Conservation (phyloP, 1,140 invertebrate species). For the Kradibia gibbosae region DNA sequence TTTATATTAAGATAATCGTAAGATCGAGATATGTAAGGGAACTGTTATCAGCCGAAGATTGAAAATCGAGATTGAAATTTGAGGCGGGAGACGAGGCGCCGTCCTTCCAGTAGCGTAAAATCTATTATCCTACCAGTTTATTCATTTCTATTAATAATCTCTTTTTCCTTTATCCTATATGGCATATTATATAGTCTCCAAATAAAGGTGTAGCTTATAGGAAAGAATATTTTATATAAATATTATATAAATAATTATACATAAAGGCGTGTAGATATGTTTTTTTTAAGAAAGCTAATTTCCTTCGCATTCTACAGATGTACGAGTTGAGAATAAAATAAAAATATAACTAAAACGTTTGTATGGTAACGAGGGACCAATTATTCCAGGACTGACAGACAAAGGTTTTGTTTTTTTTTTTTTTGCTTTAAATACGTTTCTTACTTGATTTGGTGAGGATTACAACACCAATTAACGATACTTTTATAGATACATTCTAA, state of each 20-base stretch:
- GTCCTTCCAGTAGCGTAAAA: slow-evolving; percentile 58
- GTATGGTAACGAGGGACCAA: slow-evolving; percentile 45
- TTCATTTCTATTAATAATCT: slow-evolving; percentile 49
- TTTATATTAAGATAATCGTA: neutral
- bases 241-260: slow-evolving; percentile 52
- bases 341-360: slow-evolving; percentile 30
- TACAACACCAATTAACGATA: neutral
- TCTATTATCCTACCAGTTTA: slow-evolving; percentile 51
- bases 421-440: neutral
- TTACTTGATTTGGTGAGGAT: slow-evolving; percentile 1
- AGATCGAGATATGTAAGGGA: neutral
- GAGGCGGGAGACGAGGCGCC: slow-evolving; percentile 46
- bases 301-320: slow-evolving; percentile 43
- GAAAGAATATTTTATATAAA: slow-evolving; percentile 52
- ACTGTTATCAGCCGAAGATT: neutral
- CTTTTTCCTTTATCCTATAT: slow-evolving; percentile 35
- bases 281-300: slow-evolving; percentile 46
- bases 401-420: slow-evolving; percentile 12
- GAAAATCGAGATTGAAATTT: slow-evolving; percentile 8
- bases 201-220: slow-evolving; percentile 42
- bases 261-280: slow-evolving; percentile 51
- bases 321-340: slow-evolving; percentile 31
- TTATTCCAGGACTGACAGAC: slow-evolving; percentile 29
- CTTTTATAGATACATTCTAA: neutral
- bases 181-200: slow-evolving; percentile 24